phyloP scores from a whole-genome alignment of 2,888 invertebrate species.

The Drosophila leonis region DNA sequence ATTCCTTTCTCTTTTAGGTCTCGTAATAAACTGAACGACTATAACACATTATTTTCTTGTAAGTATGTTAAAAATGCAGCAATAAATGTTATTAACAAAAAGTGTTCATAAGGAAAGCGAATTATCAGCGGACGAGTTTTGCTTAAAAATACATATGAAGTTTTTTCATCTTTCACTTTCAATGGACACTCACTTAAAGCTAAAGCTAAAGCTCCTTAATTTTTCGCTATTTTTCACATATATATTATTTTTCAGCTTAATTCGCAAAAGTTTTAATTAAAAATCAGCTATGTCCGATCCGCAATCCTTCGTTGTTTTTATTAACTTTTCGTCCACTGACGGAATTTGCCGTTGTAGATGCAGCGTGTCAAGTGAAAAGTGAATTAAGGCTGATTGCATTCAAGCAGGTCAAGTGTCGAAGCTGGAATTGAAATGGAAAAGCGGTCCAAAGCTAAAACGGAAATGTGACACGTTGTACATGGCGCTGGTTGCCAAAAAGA shows the following conservation, averaged over 20 bases:
- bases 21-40: slow-evolving; percentile 15
- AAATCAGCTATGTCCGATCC: neutral
- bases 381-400: slow-evolving; percentile 60
- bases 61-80: neutral
- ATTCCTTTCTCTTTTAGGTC: slow-evolving; percentile 16
- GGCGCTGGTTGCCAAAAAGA: slow-evolving; percentile 42
- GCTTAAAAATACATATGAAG: neutral
- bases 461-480: slow-evolving; percentile 74
- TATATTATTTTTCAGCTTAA: neutral
- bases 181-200: neutral
- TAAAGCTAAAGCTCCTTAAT: neutral
- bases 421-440: slow-evolving; percentile 41
- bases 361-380: slow-evolving; percentile 47
- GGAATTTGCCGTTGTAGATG: neutral
- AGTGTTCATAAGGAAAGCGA: neutral
- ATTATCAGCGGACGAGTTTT: neutral
- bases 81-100: neutral
- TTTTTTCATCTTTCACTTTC: neutral
- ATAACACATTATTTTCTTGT: neutral
- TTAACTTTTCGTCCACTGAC: slow-evolving; percentile 5
- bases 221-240: no score
- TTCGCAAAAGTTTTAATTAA: neutral
- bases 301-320: slow-evolving; percentile 11
- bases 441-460: slow-evolving; percentile 43
- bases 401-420: slow-evolving; percentile 63